These are phyloP conservation scores for Tragelaphus scriptus DNA, from an alignment of 2,113 vertebrate genomes.

Conservation along the genomic window DNA sequence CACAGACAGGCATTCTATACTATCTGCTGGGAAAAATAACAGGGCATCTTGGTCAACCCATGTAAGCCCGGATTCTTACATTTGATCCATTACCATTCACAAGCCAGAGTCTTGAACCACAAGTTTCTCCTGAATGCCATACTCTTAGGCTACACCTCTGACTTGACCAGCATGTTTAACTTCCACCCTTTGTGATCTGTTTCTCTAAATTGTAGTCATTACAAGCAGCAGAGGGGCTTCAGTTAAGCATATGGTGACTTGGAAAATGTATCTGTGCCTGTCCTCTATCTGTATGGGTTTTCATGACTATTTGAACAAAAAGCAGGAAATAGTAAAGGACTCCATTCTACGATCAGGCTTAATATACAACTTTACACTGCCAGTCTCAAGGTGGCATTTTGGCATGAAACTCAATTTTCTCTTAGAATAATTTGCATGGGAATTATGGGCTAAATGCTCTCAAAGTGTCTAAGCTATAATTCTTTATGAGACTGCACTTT, in stretches of 20 bases:
- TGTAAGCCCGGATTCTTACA: background rate
- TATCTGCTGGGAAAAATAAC: background rate
- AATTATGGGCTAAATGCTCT: slow-evolving; percentile 65
- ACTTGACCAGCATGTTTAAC: background rate
- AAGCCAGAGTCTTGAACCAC: background rate
- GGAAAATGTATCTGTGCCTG: slow-evolving; percentile 10
- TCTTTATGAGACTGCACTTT: slow-evolving; percentile 62
- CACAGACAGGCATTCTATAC: background rate
- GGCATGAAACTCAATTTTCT: slow-evolving; percentile 62
- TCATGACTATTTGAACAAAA: slow-evolving; percentile 55
- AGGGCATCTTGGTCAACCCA: background rate
- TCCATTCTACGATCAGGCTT: slow-evolving; percentile 39
- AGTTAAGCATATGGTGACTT: slow-evolving; percentile 12
- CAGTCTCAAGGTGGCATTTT: slow-evolving; percentile 65
- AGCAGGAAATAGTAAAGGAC: slow-evolving; percentile 19
- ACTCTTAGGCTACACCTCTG: background rate
- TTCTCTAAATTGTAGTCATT: slow-evolving; percentile 35
- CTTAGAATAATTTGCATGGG: slow-evolving; percentile 69
- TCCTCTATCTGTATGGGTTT: background rate
- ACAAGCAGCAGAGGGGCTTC: background rate
- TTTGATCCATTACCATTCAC: background rate
- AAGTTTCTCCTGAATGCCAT: background rate
- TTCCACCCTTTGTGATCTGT: background rate
- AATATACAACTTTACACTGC: slow-evolving; percentile 48
- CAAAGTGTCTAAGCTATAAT: slow-evolving; percentile 60